Evolutionary conservation across 2,797 vertebrate species (phyloP).

Genomic region (Chloroceryle inda): DNA sequence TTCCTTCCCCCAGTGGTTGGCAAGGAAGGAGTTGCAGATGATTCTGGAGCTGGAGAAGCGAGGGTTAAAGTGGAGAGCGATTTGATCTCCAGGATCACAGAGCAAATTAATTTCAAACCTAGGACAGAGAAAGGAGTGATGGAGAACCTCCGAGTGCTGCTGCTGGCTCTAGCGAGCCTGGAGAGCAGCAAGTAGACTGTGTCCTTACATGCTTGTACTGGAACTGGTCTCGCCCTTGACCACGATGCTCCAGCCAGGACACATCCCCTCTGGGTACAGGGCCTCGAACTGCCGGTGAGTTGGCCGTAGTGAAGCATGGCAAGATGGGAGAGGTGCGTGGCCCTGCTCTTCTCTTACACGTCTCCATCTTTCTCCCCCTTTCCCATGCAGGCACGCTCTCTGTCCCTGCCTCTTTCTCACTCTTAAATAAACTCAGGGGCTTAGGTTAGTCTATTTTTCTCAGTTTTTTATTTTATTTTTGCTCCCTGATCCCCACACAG

Average conservation of each 20-base stretch:
- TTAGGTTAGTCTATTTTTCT: neutral
- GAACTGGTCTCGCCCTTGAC: constrained; percentile 80
- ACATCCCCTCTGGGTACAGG: constrained; percentile 81
- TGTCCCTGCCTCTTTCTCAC: neutral
- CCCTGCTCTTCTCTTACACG: neutral
- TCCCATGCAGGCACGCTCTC: neutral
- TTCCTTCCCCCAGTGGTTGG: constrained; percentile 82
- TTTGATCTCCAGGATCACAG: constrained; percentile 78
- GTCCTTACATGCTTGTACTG: constrained; percentile 79
- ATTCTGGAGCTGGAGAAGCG: constrained; percentile 80
- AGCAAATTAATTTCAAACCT: constrained; percentile 88
- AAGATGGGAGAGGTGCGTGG: neutral
- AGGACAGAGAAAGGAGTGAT: neutral
- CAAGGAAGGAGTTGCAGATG: constrained; percentile 83
- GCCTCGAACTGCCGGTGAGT: constrained; percentile 81
- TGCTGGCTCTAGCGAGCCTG: fast-evolving
- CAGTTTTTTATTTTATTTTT: neutral
- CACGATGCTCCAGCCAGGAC: constrained; percentile 83
- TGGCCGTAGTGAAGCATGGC: neutral
- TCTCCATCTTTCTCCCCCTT: neutral
- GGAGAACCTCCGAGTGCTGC: fast-evolving
- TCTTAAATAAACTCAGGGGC: neutral
- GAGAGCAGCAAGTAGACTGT: fast-evolving
- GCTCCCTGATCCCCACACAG: neutral
- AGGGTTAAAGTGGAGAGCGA: constrained; percentile 85